Base-by-base conservation (phyloP, 1,140 invertebrate species). In the Portunus trituberculatus region DNA sequence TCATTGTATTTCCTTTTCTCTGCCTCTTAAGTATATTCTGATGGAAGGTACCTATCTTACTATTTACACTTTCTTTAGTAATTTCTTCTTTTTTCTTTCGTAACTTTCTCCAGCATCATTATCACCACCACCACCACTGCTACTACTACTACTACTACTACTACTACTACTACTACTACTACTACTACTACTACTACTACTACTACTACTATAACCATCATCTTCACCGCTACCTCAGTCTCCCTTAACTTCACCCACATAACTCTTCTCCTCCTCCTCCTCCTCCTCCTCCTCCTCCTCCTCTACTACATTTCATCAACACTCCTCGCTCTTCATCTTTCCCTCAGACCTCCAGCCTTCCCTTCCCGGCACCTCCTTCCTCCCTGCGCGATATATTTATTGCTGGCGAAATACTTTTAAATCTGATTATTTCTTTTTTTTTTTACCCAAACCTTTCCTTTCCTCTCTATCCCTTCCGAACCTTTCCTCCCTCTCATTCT, bases 341-440 rank as follows among this genome's bases (percentile, higher is more conserved):
- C 67, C 67, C 3, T 76, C 67, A 12, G 12, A 25, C 52, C 67
- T n/a, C 8, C 67, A 76, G 67, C 67, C 20, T n/a, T 20, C 67
- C 67, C 20, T 76, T 20, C 67, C 67, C 25, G 1, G 52, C 16
- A 10, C 52, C 52, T 14, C 16, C 16, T 59, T 59, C 52, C 52
- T 59, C 52, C 52, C 52, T 20, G 0, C 8, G 20, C 6, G 67
- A 76, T 76, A n/a, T 76, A 76, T 76, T 76, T 76, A 76, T 76
- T 76, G 67, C 67, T 25, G 25, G 67, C 67, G 67, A 76, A 76
- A 76, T 76, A 76, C n/a, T 76, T 76, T 76, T 25, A 76, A 76
- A 76, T 76, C 67, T 76, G 67, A 76, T 76, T 76, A 76, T n/a
- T 76, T 59, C 8, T n/a, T 76, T 76, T n/a, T n/a, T 76, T 59